Conservation (phyloP, 1,140 invertebrate species). For the Manduca sexta region DNA sequence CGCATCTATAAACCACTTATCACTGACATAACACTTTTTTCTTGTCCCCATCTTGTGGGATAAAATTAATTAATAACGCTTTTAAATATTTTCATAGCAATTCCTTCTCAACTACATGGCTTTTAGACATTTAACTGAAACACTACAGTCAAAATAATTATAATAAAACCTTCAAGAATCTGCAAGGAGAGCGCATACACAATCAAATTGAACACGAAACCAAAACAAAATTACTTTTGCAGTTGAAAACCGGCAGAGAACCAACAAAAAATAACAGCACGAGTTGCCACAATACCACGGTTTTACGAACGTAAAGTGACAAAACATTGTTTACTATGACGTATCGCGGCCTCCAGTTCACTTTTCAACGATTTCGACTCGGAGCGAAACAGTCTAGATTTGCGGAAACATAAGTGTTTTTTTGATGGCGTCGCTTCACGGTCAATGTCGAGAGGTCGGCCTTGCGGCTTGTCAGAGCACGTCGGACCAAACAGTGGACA, state of each 20-base stretch:
- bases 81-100: too few relatives aligned
- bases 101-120: background rate
- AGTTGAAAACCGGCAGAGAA: too few relatives aligned
- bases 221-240: too few relatives aligned
- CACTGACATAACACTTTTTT: too few relatives aligned
- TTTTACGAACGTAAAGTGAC: too few relatives aligned
- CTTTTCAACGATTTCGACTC: slow-evolving; percentile 28
- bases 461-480: slow-evolving; percentile 52
- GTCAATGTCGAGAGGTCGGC: slow-evolving; percentile 63
- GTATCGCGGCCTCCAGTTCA: slow-evolving; percentile 19
- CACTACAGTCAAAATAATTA: background rate
- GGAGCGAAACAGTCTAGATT: slow-evolving; percentile 33
- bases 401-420: slow-evolving; percentile 61
- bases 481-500: slow-evolving; percentile 43
- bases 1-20: background rate
- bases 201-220: too few relatives aligned
- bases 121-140: background rate
- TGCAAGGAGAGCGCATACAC: too few relatives aligned
- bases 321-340: slow-evolving; percentile 12
- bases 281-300: too few relatives aligned
- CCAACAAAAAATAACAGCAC: too few relatives aligned
- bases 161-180: too few relatives aligned
- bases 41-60: too few relatives aligned
- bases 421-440: slow-evolving; percentile 61
- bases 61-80: too few relatives aligned